Evolutionary conservation across 2,797 vertebrate species (phyloP), one percentile per base, ranked within the genome.

Genomic region (Darevskia nairensis): DNA sequence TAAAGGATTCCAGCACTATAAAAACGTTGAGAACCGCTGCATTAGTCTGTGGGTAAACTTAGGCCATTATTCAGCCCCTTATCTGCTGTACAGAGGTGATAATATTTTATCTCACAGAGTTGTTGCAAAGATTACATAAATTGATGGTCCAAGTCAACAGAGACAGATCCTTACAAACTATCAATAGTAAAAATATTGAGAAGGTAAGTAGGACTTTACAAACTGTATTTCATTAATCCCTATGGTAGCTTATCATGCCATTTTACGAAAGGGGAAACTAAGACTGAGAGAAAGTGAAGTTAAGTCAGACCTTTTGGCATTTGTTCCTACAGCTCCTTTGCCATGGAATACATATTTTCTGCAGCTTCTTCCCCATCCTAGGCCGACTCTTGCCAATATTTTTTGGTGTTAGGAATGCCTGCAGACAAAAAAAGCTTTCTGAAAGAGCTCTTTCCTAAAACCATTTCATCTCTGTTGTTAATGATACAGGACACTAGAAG

Each of bases 401-500:
- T 23, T 25, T 71, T 77, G 74, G 78, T 9, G 25, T 32, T 81
- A 66, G 46, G 89, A 55, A 55, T 27, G 84, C 3, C 3, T 91
- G 72, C 13, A 85, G 10, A 39, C 39, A 39, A 32, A 27, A 77
- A 35, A 80, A 29, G 27, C 13, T 44, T 50, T 50, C 5, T 15
- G 25, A 80, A 80, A 17, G 1, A 27, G 29, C 44, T 68, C 41
- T 29, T 84, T 88, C 66, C 0, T 0, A 91, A 82, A 3, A n/a
- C 29, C 84, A n/a, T 55, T 88, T 91, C 21, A 9, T 85, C 76
- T 86, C 81, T 69, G 7, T 29, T 41, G 6, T 0, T 21, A 77
- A 89, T 82, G 92, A 72, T 13, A 82, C 41, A 72, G n/a, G 78
- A 77, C 46, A 32, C 66, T 0, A 0, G 93, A 81, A 74, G 50